A percentile compares a stretch with the other conserved stretches of the same genome.
phyloP scores from a whole-genome alignment of 2,888 invertebrate genomes.

The Imbricaverruca yamaguchii region DNA sequence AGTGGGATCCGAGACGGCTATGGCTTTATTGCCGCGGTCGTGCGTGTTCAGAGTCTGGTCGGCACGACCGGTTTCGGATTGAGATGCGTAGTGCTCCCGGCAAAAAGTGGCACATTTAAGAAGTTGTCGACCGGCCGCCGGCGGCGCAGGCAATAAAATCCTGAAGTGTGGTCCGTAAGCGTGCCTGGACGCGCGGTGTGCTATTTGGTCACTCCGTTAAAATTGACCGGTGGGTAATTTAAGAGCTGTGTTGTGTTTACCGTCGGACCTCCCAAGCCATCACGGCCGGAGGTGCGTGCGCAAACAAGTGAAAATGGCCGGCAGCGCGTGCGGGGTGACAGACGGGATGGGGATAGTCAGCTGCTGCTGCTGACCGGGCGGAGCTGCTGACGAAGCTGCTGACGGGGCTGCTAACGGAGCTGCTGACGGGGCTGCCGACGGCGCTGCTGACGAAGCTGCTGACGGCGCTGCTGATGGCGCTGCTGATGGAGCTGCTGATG shows the following conservation, averaged over 20 bases:
- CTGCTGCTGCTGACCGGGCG: no score
- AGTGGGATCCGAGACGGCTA: neutral
- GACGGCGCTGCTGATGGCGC: no score
- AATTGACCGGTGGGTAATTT: neutral
- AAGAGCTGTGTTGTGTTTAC: neutral
- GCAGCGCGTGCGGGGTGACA: neutral
- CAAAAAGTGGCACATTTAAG: neutral
- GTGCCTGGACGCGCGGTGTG: neutral
- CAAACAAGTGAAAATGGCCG: neutral
- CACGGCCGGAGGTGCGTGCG: neutral
- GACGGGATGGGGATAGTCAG: no score
- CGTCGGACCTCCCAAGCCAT: neutral
- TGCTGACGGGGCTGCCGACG: no score
- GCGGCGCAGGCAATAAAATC: slow-evolving; percentile 3
- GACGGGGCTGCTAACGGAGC: no score
- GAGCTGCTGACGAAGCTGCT: no score
- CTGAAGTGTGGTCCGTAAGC: neutral
- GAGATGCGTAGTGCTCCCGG: neutral
- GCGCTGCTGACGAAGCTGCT: no score
- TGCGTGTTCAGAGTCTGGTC: neutral
- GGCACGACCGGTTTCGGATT: neutral
- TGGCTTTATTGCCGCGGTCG: neutral
- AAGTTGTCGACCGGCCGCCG: neutral
- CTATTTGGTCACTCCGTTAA: slow-evolving; percentile 11
- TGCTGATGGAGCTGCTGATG: no score